Evolutionary conservation across 2,888 invertebrate genomes (phyloP).

Genomic region (Dynastes maya): DNA sequence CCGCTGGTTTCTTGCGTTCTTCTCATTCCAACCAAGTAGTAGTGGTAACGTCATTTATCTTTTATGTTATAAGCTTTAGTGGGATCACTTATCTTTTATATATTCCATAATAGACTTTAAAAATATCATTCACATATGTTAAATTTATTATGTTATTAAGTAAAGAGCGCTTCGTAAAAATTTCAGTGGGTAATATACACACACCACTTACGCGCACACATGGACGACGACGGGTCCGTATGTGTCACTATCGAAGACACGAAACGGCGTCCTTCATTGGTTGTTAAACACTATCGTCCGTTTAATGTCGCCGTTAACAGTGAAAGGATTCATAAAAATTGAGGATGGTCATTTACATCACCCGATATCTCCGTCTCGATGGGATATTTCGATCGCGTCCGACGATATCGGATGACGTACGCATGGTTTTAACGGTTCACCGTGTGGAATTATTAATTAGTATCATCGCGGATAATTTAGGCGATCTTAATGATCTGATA

Average conservation of each 20-base stretch:
- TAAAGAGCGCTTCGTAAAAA: conserved; percentile 67
- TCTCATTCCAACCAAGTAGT: neutral
- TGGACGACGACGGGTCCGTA: neutral
- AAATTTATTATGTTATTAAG: conserved; percentile 70
- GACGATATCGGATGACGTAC: conserved; percentile 30
- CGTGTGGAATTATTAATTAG: conserved; percentile 1
- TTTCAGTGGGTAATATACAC: conserved; percentile 52
- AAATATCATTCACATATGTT: conserved; percentile 69
- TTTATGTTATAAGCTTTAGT: conserved; percentile 50
- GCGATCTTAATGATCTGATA: too few relatives aligned
- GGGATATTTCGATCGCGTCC: conserved; percentile 4
- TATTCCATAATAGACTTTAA: conserved; percentile 58
- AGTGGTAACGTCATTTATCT: conserved; percentile 49
- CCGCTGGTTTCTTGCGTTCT: neutral
- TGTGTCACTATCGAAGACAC: conserved; percentile 4
- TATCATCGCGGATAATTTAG: too few relatives aligned
- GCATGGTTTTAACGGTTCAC: conserved; percentile 10
- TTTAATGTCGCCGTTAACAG: conserved; percentile 62
- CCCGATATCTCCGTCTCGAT: conserved; percentile 26
- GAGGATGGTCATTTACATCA: conserved; percentile 59
- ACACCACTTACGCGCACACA: conserved; percentile 14
- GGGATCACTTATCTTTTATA: conserved; percentile 53
- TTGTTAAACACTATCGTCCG: conserved; percentile 47
- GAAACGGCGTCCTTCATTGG: conserved; percentile 57
- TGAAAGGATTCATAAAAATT: conserved; percentile 59